These are phyloP conservation scores for Notocelia uddmanniana DNA, from an alignment of 2,888 invertebrate genomes.

Conservation along the genomic window DNA sequence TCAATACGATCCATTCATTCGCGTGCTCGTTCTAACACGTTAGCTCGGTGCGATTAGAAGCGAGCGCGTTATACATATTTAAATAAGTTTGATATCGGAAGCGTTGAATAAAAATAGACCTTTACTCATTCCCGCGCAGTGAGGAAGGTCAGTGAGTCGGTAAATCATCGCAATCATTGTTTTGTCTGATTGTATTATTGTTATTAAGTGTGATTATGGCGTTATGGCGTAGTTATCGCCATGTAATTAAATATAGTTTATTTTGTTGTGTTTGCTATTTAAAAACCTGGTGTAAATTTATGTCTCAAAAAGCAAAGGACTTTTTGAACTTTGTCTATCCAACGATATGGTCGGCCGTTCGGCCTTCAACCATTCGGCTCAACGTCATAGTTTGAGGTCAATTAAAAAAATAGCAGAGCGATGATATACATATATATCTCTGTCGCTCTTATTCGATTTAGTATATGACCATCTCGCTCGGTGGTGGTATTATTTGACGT, in stretches of 20 bases:
- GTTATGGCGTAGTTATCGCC: slow-evolving; percentile 19
- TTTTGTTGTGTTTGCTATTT: slow-evolving; percentile 6
- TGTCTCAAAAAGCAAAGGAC: neutral
- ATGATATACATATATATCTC: too few relatives aligned
- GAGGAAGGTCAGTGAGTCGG: slow-evolving; percentile 36
- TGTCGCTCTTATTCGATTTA: too few relatives aligned
- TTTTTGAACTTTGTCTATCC: too few relatives aligned
- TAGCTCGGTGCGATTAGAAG: neutral
- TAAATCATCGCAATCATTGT: slow-evolving; percentile 37
- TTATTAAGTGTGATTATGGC: slow-evolving; percentile 34
- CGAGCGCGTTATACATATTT: neutral
- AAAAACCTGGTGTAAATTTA: neutral
- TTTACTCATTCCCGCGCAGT: slow-evolving; percentile 25
- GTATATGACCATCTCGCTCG: too few relatives aligned
- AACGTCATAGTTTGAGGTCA: too few relatives aligned
- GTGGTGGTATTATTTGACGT: too few relatives aligned
- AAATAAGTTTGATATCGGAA: neutral
- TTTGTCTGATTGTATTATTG: slow-evolving; percentile 38
- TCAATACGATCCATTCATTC: neutral
- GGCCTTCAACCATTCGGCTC: too few relatives aligned
- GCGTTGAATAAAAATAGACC: neutral
- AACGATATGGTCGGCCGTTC: too few relatives aligned
- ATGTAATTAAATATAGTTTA: slow-evolving; percentile 4
- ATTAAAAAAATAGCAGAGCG: too few relatives aligned
- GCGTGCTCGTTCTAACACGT: neutral